Evolutionary conservation across 92 coral and sea anemone species (phyloP).

Genomic region (Muricea muricata): DNA sequence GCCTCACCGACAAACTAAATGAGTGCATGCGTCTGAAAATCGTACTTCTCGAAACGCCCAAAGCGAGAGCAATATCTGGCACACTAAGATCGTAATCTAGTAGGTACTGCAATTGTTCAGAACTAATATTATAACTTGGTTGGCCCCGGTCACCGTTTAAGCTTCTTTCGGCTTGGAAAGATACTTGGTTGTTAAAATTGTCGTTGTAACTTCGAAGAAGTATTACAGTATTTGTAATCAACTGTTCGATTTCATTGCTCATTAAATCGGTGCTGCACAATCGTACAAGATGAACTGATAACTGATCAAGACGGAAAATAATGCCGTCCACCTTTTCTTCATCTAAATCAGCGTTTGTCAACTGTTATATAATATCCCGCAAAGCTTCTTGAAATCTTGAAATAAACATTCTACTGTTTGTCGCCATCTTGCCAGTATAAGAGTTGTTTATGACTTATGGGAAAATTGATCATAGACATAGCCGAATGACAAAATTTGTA

Average conservation of each 20-base stretch:
- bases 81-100: too few species aligned
- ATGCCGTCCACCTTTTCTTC: constrained; percentile 57
- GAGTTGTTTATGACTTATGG: too few species aligned
- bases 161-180: too few species aligned
- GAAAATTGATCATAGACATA: too few species aligned
- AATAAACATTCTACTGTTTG: too few species aligned
- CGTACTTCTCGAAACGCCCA: constrained; percentile 10
- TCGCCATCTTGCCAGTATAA: not conserved
- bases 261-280: constrained; percentile 48
- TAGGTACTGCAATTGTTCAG: too few species aligned
- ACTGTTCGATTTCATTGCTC: not conserved
- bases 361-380: constrained; percentile 41
- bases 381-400: not conserved
- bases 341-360: constrained; percentile 51
- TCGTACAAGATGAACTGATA: constrained; percentile 59
- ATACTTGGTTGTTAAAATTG: too few species aligned
- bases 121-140: too few species aligned
- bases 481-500: too few species aligned
- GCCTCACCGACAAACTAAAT: not conserved
- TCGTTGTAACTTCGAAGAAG: too few species aligned
- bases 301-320: constrained; percentile 58
- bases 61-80: not conserved
- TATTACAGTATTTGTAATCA: too few species aligned
- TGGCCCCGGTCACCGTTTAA: too few species aligned
- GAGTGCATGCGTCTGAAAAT: not conserved